Evolutionary conservation across 2,113 vertebrate species (phyloP).

Genomic region (Corvus moneduloides): DNA sequence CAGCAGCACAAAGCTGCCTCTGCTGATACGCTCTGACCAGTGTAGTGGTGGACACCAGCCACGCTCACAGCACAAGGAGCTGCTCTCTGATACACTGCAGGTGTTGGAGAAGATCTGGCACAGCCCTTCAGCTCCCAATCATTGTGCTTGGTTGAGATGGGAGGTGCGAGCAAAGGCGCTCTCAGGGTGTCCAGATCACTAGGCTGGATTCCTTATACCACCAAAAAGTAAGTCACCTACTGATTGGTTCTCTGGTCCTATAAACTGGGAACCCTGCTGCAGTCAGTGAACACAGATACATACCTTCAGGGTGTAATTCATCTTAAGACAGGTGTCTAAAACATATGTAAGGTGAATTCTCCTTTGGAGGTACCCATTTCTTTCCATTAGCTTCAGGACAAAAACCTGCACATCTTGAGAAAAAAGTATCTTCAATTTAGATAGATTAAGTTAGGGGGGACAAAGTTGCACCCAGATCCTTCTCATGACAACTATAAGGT

Average conservation of each 20-base stretch:
- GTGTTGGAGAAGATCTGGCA: not conserved
- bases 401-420: not conserved
- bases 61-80: not conserved
- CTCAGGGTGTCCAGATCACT: not conserved
- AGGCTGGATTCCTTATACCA: not conserved
- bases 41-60: not conserved
- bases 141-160: not conserved
- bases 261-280: not conserved
- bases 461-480: not conserved
- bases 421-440: not conserved
- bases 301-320: not conserved
- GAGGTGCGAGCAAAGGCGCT: not conserved
- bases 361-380: not conserved
- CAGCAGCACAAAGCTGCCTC: not conserved
- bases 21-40: not conserved
- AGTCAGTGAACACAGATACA: not conserved
- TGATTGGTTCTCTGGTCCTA: not conserved
- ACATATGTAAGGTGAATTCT: not conserved
- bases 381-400: not conserved
- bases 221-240: not conserved
- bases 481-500: not conserved
- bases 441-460: not conserved
- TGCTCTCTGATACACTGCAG: not conserved
- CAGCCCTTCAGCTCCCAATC: not conserved
- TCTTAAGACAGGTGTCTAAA: not conserved